Conservation (phyloP, 2,797 vertebrate genomes). For the Rhincodon typus region DNA sequence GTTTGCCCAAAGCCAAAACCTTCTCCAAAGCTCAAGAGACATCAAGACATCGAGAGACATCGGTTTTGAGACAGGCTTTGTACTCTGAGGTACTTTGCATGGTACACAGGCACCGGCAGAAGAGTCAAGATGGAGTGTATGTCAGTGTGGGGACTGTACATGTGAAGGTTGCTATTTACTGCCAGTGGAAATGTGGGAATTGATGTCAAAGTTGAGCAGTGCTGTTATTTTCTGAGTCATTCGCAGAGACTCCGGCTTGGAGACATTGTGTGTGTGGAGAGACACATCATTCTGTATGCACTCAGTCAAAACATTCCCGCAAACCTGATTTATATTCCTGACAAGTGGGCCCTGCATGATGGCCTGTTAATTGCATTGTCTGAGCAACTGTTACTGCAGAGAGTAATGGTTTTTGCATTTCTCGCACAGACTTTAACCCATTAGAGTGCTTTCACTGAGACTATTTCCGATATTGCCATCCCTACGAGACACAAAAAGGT, state of each 20-base stretch:
- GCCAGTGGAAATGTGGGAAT: not conserved
- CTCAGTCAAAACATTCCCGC: slow-evolving; percentile 34
- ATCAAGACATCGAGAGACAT: no score
- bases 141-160: not conserved
- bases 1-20: not conserved
- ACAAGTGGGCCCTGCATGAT: not conserved
- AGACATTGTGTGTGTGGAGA: not conserved
- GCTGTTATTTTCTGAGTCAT: not conserved
- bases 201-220: not conserved
- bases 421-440: not conserved
- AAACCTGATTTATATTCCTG: slow-evolving; percentile 31
- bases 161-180: not conserved
- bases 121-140: not conserved
- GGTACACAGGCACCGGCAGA: not conserved
- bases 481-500: not conserved
- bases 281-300: not conserved
- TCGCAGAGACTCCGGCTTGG: not conserved
- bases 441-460: not conserved
- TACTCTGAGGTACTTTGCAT: not conserved
- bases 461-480: not conserved
- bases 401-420: slow-evolving; percentile 27
- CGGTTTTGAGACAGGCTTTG: not conserved
- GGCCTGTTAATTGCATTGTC: slow-evolving; percentile 35
- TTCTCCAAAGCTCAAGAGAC: not conserved
- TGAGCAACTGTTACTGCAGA: slow-evolving; percentile 22